phyloP scores from a whole-genome alignment of 2,888 invertebrate genomes.

The Sipha maydis region DNA sequence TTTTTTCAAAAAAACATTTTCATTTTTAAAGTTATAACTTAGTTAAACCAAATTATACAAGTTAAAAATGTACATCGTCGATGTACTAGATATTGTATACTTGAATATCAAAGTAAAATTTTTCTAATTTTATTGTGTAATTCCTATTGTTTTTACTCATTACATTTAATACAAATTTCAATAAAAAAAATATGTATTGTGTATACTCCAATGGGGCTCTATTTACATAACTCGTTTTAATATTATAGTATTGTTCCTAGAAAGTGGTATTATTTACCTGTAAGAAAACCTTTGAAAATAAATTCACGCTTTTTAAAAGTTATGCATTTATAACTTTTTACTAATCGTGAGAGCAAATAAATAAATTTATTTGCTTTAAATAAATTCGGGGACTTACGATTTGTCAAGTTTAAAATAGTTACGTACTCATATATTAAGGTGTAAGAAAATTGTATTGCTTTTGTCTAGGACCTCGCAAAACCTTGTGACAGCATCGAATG shows the following conservation, averaged over 20 bases:
- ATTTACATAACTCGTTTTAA: slow-evolving; percentile 2
- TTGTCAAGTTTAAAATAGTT: too few species aligned
- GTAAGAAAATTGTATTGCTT: too few species aligned
- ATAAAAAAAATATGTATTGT: not conserved
- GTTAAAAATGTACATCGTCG: not conserved
- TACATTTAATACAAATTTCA: not conserved
- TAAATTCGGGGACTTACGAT: too few species aligned
- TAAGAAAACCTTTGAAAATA: not conserved
- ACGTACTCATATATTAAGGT: too few species aligned
- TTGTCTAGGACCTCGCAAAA: too few species aligned
- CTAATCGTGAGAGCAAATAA: too few species aligned
- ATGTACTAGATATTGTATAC: not conserved
- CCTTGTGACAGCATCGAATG: too few species aligned
- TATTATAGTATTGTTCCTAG: not conserved
- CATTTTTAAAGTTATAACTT: too few species aligned
- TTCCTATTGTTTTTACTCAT: not conserved
- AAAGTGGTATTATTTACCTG: not conserved
- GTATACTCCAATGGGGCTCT: not conserved
- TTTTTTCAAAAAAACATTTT: not conserved
- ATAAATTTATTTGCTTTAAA: too few species aligned
- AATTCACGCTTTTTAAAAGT: not conserved
- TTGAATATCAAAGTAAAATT: not conserved
- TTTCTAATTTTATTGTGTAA: not conserved
- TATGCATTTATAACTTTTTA: not conserved
- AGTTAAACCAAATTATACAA: too few species aligned